These are phyloP conservation scores for Drosophila pseudotalamancana DNA, from an alignment of 2,888 invertebrate species.

Conservation along the genomic window DNA sequence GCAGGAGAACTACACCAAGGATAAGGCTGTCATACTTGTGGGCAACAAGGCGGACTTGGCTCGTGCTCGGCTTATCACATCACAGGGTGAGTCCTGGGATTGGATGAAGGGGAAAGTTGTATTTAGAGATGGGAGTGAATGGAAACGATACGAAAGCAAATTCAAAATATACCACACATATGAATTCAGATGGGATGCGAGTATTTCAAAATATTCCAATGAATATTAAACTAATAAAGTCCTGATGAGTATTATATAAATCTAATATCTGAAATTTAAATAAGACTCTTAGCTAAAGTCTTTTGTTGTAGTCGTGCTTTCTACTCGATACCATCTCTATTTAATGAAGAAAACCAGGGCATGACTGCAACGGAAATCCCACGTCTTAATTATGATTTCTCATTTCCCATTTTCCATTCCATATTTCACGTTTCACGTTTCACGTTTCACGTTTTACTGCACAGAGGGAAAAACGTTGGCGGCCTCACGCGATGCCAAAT, in stretches of 20 bases:
- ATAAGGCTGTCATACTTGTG: slow-evolving; percentile 94
- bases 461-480: slow-evolving; percentile 96
- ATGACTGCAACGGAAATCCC: slow-evolving; percentile 12
- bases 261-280: no score
- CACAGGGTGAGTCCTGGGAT: slow-evolving; percentile 88
- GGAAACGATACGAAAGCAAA: background rate
- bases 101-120: background rate
- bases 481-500: slow-evolving; percentile 94
- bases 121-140: slow-evolving; percentile 17
- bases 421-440: slow-evolving; percentile 22
- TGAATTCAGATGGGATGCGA: no score
- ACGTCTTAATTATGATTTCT: slow-evolving; percentile 67
- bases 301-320: no score
- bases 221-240: no score
- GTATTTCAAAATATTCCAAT: no score
- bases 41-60: slow-evolving; percentile 97
- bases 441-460: slow-evolving; percentile 19
- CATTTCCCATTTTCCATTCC: slow-evolving; percentile 18
- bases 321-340: slow-evolving; percentile 4
- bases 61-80: slow-evolving; percentile 91
- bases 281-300: no score
- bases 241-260: no score
- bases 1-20: slow-evolving; percentile 91
- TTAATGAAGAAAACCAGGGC: background rate
- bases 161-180: no score